These are phyloP conservation scores for Otis tarda DNA, from an alignment of 2,113 vertebrate species.

Conservation along the genomic window DNA sequence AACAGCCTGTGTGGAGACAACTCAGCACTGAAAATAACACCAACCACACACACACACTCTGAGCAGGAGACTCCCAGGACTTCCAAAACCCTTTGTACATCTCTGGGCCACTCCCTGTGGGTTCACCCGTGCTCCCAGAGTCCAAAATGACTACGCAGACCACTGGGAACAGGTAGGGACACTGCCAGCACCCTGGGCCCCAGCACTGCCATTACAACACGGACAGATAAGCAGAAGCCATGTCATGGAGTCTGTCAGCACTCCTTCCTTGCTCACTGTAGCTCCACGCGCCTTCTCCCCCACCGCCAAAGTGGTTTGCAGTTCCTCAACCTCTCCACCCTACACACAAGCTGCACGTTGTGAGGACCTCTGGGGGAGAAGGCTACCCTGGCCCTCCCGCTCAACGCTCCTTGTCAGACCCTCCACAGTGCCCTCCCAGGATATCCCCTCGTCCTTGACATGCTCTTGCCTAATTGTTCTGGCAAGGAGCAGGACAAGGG, in stretches of 20 bases:
- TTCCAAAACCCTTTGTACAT: not conserved
- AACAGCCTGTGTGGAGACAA: not conserved
- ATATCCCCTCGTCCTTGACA: not conserved
- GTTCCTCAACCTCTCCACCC: not conserved
- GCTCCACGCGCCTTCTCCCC: not conserved
- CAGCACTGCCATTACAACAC: not conserved
- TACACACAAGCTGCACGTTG: not conserved
- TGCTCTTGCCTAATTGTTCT: not conserved
- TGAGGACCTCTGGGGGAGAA: not conserved
- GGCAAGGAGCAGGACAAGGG: not conserved
- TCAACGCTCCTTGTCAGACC: not conserved
- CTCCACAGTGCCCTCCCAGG: not conserved
- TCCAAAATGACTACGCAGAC: not conserved
- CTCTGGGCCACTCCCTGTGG: not conserved
- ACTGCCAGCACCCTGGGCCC: not conserved
- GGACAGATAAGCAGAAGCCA: not conserved
- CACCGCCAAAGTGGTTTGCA: not conserved
- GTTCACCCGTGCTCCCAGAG: not conserved
- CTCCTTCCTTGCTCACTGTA: not conserved
- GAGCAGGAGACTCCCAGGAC: not conserved
- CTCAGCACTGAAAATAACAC: not conserved
- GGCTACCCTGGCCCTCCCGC: not conserved
- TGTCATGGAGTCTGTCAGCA: not conserved
- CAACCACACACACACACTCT: not conserved
- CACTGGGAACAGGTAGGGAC: not conserved